Evolutionary conservation across 2,888 invertebrate species (phyloP), one percentile per base, ranked within the genome.

Genomic region (Oligia fasciuncula): DNA sequence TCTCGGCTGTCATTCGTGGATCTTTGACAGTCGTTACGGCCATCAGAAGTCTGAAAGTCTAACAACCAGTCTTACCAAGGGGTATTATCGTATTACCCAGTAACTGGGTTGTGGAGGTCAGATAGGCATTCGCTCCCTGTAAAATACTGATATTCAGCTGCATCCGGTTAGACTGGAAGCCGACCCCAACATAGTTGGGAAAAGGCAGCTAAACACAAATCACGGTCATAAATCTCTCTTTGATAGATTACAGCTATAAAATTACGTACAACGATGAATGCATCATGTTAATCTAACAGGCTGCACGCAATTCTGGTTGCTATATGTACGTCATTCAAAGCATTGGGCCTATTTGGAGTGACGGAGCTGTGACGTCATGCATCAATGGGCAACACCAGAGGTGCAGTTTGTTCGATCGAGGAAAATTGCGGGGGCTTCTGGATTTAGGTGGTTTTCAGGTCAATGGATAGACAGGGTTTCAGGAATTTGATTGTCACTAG

Each of bases 241-340:
- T 87, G 77, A 87, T 86, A 81, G 76, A 87, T 85, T 81, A 86
- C 79, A 76, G 77, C 79, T 83, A 86, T 87, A 86, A 84, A 81
- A 87, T 87, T 77, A 87, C 81, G 73, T 66, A 87, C 70, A 57
- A 73, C 71, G 76, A 76, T 77, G 81, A 84, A 84, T 85, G 73
- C 67, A 43, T 79, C 67, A 43, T 79, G 79, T 81, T 87, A 87
- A 87, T 76, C 76, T 79, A 85, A 81, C 82, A 73, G 57, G 57
- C 62, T 78, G 85, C 81, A 87, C 78, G 75, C 79, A 75, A 85
- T 87, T 79, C 77, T 49, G 63, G 77, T 76, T 80, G 78, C 76
- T 81, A 77, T 76, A 29, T 1, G 29, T 29, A 69, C 67, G 84
- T 82, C 81, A 80, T 78, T 84, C 86, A 78, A 60, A 67, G 76